Percentiles rank a stretch among this genome's conserved stretches.
phyloP scores from a whole-genome alignment of 2,888 invertebrate genomes.

The Acholoe squamosa region DNA sequence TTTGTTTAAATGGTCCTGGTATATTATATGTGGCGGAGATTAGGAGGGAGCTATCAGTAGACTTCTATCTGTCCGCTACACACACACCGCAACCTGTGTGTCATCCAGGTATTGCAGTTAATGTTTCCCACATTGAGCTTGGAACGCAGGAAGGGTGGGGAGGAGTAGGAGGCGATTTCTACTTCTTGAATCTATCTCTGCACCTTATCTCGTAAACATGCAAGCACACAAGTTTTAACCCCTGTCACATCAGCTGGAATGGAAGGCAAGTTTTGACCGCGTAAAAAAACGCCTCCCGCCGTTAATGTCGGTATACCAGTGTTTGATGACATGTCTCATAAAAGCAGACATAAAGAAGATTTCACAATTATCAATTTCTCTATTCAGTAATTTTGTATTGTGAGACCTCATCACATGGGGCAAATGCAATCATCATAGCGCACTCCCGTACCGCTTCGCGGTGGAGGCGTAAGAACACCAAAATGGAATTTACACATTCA shows the following conservation, averaged over 20 bases:
- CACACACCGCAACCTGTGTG: background rate
- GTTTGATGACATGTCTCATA: too few relatives aligned
- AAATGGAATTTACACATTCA: background rate
- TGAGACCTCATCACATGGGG: too few relatives aligned
- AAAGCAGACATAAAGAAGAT: too few relatives aligned
- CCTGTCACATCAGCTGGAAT: background rate
- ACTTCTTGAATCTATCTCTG: background rate
- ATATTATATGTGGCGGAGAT: background rate
- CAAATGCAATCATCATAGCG: too few relatives aligned
- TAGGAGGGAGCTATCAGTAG: background rate
- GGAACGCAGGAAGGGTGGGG: background rate
- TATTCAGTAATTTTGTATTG: too few relatives aligned
- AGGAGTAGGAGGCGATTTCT: background rate
- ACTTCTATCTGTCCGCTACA: background rate
- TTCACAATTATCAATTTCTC: too few relatives aligned
- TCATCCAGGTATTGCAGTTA: background rate
- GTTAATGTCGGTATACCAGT: too few relatives aligned
- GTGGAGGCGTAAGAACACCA: too few relatives aligned
- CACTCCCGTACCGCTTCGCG: too few relatives aligned
- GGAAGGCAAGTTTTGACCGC: background rate
- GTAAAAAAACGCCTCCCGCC: too few relatives aligned
- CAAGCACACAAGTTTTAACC: background rate
- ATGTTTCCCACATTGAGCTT: background rate
- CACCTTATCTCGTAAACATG: background rate
- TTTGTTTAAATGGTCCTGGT: background rate